Percentiles rank a stretch among this genome's conserved stretches.
Conservation (phyloP, 2,797 vertebrate species). For the Sarcoramphus papa region DNA sequence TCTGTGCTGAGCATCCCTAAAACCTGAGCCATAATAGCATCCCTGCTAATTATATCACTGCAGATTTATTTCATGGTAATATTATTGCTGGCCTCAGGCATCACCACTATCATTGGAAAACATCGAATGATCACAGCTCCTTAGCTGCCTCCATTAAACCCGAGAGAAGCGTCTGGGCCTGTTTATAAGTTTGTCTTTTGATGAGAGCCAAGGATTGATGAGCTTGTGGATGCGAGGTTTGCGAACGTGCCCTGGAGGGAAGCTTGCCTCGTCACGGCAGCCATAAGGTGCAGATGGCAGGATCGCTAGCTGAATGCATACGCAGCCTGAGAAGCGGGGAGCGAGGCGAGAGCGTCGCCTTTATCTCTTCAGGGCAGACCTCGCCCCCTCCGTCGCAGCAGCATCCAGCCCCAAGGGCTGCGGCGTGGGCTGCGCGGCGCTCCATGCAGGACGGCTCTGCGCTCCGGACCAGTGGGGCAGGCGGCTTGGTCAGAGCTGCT, state of each 20-base stretch:
- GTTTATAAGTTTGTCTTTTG: conserved; percentile 52
- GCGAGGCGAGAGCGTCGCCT: neutral
- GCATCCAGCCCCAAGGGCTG: rapidly evolving
- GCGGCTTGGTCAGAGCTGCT: neutral
- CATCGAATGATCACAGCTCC: conserved; percentile 46
- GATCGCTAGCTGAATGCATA: neutral
- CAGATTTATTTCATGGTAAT: conserved; percentile 68
- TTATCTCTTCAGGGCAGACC: neutral
- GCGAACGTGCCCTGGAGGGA: conserved; percentile 32
- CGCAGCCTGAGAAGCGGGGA: neutral
- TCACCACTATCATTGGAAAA: conserved; percentile 44
- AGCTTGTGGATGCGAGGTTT: neutral
- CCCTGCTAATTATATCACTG: conserved; percentile 63
- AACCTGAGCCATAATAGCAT: conserved; percentile 45
- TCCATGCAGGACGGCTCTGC: rapidly evolving
- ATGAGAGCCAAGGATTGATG: conserved; percentile 47
- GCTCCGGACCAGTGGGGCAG: rapidly evolving
- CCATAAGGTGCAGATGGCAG: conserved; percentile 32
- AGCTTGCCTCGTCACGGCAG: neutral
- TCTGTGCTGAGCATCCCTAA: conserved; percentile 30
- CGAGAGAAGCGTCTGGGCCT: conserved; percentile 32
- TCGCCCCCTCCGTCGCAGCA: neutral
- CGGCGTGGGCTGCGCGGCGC: too few species aligned
- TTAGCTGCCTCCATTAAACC: conserved; percentile 59
- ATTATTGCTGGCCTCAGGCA: conserved; percentile 64